Evolutionary conservation across 2,797 vertebrate genomes (phyloP).

Genomic region (Coregonus suidteri): DNA sequence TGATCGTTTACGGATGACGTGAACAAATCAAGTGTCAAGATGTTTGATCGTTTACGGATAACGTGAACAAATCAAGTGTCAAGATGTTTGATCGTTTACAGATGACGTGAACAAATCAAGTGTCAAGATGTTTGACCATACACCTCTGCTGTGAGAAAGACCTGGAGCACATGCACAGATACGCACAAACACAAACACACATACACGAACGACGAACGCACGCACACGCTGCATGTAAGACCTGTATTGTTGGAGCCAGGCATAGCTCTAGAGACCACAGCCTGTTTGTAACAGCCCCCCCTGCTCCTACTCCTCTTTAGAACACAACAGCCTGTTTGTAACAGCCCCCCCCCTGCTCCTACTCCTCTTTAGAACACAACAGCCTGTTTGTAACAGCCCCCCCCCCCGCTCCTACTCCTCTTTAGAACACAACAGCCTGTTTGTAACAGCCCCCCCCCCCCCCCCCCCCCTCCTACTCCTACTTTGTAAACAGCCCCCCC

Average conservation of each 20-base stretch:
- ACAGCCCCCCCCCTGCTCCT: background rate
- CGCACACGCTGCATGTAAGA: background rate
- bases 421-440: conserved; percentile 33
- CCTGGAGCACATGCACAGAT: background rate
- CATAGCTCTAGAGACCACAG: conserved; percentile 17
- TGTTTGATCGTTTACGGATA: conserved; percentile 2
- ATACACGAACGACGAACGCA: background rate
- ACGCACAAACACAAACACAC: conserved; percentile 1
- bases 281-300: background rate
- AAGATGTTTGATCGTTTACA: background rate
- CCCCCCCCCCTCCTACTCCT: conserved; percentile 14
- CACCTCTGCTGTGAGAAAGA: background rate
- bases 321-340: conserved; percentile 32
- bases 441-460: background rate
- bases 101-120: background rate
- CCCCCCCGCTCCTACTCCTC: conserved; percentile 13
- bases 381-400: conserved; percentile 3
- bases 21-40: no score
- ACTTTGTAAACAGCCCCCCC: no score
- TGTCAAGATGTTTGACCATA: no score
- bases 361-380: conserved; percentile 34
- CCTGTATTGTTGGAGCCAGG: conserved; percentile 14
- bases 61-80: conserved; percentile 2
- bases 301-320: conserved; percentile 15
- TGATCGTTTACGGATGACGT: no score